A percentile compares a stretch with the other conserved stretches of the same genome.
Evolutionary conservation across 2,113 vertebrate genomes (phyloP).

Genomic region (Syngnathoides biaculeatus): DNA sequence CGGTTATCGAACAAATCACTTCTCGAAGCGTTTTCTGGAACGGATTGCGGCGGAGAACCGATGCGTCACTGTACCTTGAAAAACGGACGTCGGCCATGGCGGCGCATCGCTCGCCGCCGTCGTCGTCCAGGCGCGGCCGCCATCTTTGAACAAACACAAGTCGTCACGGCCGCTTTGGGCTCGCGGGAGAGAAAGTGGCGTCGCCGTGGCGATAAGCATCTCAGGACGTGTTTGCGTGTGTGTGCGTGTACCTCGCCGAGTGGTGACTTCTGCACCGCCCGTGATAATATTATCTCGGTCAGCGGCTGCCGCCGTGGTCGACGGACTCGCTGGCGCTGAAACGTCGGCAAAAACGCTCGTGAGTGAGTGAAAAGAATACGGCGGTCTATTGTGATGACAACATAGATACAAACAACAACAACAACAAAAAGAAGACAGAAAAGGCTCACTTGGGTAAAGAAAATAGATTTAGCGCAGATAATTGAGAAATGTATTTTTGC

Average conservation of each 20-base stretch:
- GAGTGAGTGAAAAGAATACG: neutral
- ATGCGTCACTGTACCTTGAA: neutral
- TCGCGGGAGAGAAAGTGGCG: neutral
- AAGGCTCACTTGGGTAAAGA: neutral
- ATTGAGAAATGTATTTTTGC: neutral
- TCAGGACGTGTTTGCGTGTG: constrained; percentile 8
- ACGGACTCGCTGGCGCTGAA: neutral
- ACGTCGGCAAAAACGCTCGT: neutral
- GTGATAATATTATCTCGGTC: constrained; percentile 8
- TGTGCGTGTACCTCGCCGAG: constrained; percentile 30
- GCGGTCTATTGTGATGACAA: neutral
- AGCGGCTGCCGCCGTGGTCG: constrained; percentile 14
- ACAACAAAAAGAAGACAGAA: neutral
- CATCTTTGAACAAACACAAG: constrained; percentile 45
- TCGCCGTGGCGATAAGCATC: neutral
- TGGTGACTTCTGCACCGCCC: constrained; percentile 2
- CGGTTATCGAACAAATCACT: too few relatives aligned
- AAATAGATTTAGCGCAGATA: neutral
- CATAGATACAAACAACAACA: too few relatives aligned
- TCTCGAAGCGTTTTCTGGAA: too few relatives aligned
- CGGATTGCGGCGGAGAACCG: too few relatives aligned
- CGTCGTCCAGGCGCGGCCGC: neutral
- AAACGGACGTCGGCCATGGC: neutral
- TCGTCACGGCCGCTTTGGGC: neutral
- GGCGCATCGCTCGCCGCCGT: too few relatives aligned